Conservation (phyloP, 2,113 vertebrate genomes). For the Thunnus maccoyii region DNA sequence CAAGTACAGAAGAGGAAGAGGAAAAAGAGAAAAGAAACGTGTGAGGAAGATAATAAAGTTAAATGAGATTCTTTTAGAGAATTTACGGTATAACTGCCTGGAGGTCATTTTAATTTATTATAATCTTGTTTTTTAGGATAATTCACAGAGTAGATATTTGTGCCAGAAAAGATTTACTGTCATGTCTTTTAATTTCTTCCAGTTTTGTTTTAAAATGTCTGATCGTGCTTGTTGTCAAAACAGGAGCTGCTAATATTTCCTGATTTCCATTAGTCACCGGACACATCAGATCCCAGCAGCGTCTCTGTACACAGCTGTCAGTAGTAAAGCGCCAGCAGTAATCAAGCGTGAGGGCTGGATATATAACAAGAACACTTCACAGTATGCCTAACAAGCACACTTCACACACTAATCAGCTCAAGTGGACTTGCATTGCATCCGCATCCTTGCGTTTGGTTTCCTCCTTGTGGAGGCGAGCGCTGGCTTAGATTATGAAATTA, state of each 20-base stretch:
- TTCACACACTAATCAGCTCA: slow-evolving; percentile 77
- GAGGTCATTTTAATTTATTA: neutral
- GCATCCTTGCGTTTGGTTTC: slow-evolving; percentile 34
- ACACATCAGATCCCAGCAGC: slow-evolving; percentile 52
- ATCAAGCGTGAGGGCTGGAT: slow-evolving; percentile 70
- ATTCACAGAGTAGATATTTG: neutral
- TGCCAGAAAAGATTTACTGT: neutral
- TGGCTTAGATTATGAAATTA: slow-evolving; percentile 45
- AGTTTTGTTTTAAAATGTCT: neutral
- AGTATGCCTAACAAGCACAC: slow-evolving; percentile 74
- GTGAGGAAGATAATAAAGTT: neutral
- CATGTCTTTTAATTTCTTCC: neutral
- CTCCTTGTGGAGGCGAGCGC: slow-evolving; percentile 4
- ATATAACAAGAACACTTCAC: slow-evolving; percentile 74
- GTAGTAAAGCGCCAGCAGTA: slow-evolving; percentile 54
- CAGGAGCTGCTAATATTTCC: slow-evolving; percentile 29
- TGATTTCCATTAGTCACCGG: slow-evolving; percentile 48
- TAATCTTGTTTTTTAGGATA: neutral
- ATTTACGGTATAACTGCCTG: too few species aligned
- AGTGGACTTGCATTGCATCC: slow-evolving; percentile 65
- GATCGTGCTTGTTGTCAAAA: slow-evolving; percentile 39
- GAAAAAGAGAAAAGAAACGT: neutral
- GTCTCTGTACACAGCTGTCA: slow-evolving; percentile 48
- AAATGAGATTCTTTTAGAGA: neutral
- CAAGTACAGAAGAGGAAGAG: slow-evolving; percentile 40